Evolutionary conservation across 2,888 invertebrate genomes (phyloP), one percentile per base, ranked within the genome.

Genomic region (Cataglyphis cursor): DNA sequence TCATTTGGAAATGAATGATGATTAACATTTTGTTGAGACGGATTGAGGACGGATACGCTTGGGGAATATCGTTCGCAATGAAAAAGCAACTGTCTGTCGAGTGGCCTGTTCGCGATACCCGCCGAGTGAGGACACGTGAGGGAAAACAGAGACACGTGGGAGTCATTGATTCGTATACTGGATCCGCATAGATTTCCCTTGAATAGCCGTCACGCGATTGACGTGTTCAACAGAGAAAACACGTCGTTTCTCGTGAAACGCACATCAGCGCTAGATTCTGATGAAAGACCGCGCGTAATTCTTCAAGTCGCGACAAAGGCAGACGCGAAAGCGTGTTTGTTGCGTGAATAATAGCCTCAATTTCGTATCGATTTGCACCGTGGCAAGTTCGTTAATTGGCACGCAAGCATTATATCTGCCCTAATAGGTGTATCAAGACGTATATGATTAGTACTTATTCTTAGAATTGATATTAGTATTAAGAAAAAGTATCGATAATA

Each of bases 61-160:
- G 78, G 6, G 10, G 31, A 38, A 12, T 18, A 59, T 21, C 78
- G 12, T 44, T 66, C 21, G 31, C 59, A 24, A 5, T 48, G 72
- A 48, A 59, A 80, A 80, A 48, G 59, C 72, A 3, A 51, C 41
- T 44, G 57, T 68, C 59, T 31, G 12, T 68, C 72, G 44, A 57
- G 38, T 21, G 54, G n/a, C 38, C 41, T 44, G 24, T 35, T 76
- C 48, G 75, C 38, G 80, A 62, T 80, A 80, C n/a, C 28, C 15
- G 48, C 48, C 54, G 9, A 59, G 35, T 41, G 75, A n/a, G n/a
- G n/a, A 75, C 73, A 75, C 24, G 80, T n/a, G 76, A 81, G 54
- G 51, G 75, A 76, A 81, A 74, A 78, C 78, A 78, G 70, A 70
- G 78, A 59, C 78, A 78, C 78, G 78, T 80, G 72, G 78, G 72